Conservation (phyloP, 2,113 vertebrate genomes). For the Neoarius graeffei region DNA sequence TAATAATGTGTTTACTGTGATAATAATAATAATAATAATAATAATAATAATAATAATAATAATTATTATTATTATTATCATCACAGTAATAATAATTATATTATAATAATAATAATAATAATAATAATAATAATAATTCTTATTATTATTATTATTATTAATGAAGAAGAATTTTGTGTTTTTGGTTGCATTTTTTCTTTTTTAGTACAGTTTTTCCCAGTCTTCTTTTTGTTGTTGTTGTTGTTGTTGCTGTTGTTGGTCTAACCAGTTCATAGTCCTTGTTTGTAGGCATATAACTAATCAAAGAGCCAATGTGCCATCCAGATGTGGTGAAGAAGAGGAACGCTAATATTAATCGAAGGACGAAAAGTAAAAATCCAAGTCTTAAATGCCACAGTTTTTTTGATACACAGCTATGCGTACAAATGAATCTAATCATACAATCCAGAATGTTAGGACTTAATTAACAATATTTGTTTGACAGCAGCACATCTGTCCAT, state of each 20-base stretch:
- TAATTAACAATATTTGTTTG: not conserved
- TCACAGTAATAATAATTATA: too few species aligned
- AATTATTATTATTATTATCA: too few species aligned
- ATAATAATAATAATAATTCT: too few species aligned
- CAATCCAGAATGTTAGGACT: not conserved
- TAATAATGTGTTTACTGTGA: too few species aligned
- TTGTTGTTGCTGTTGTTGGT: not conserved
- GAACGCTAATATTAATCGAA: not conserved
- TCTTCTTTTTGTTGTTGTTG: not conserved
- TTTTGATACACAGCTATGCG: not conserved
- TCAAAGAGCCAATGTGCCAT: not conserved
- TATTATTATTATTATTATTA: too few species aligned
- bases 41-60: too few species aligned
- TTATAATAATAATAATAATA: too few species aligned
- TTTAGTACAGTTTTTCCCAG: not conserved
- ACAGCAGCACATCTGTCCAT: not conserved
- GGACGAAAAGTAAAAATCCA: not conserved
- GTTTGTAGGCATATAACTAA: not conserved
- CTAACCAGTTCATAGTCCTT: not conserved
- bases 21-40: too few species aligned
- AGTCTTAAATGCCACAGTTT: not conserved
- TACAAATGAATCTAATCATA: not conserved
- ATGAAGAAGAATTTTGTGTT: not conserved
- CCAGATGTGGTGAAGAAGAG: not conserved
- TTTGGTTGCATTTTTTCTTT: not conserved